Percentiles rank a stretch among this genome's conserved stretches.
These are phyloP conservation scores for Dynastes grantii DNA, from an alignment of 2,888 invertebrate genomes.

Conservation along the genomic window DNA sequence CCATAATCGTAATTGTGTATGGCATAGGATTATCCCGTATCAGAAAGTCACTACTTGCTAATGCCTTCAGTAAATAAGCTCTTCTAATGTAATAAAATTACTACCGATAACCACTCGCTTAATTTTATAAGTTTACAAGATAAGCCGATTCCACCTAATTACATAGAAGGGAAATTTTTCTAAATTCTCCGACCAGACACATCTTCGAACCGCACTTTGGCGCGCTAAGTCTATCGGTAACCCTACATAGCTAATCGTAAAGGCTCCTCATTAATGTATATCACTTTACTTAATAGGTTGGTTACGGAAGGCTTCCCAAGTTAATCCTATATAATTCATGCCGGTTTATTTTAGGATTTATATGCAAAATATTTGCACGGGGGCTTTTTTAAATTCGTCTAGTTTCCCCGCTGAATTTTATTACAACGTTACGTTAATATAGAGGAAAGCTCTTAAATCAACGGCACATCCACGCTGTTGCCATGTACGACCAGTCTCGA, in stretches of 20 bases:
- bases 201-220: background rate
- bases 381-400: background rate
- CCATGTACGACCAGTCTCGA: too few species aligned
- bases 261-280: conserved; percentile 6
- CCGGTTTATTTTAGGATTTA: conserved; percentile 1
- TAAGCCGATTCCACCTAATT: conserved; percentile 2
- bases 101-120: background rate
- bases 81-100: too few species aligned
- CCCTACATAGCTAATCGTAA: conserved; percentile 4
- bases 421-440: too few species aligned
- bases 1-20: too few species aligned
- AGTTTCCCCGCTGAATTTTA: too few species aligned
- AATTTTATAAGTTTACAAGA: background rate
- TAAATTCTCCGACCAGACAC: background rate
- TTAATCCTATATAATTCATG: conserved; percentile 2
- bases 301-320: conserved; percentile 1
- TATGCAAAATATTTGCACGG: background rate
- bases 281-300: background rate
- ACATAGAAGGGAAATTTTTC: background rate
- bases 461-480: too few species aligned
- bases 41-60: too few species aligned
- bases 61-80: background rate
- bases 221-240: background rate
- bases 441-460: too few species aligned
- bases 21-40: too few species aligned